A percentile compares a stretch with the other conserved stretches of the same genome.
Conservation (phyloP, 2,888 invertebrate species). For the Rhogogaster chlorosoma region DNA sequence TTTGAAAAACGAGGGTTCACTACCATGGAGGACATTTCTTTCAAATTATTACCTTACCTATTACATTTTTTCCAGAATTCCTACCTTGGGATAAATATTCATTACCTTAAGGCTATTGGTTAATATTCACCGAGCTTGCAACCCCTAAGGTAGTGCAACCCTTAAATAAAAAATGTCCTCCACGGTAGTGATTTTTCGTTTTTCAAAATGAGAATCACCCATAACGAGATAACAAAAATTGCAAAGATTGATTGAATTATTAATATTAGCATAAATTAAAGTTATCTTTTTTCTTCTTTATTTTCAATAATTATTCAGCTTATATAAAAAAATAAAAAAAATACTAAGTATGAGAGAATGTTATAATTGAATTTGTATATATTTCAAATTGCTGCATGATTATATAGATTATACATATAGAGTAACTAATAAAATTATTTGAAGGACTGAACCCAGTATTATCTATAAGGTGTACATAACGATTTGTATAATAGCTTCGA, state of each 20-base stretch:
- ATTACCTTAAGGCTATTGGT: too few species aligned
- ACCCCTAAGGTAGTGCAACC: too few species aligned
- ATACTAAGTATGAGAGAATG: neutral
- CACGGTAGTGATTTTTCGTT: too few species aligned
- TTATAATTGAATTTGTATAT: constrained; percentile 18
- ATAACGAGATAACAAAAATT: neutral
- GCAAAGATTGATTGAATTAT: constrained; percentile 2
- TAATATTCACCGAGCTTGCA: too few species aligned
- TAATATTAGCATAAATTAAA: neutral
- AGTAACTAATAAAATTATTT: constrained; percentile 30
- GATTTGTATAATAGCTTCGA: constrained; percentile 20
- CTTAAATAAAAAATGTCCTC: too few species aligned
- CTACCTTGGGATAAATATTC: too few species aligned
- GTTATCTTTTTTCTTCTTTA: neutral
- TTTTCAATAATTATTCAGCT: neutral
- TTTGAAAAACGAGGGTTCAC: too few species aligned
- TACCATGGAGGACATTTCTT: too few species aligned
- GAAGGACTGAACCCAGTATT: constrained; percentile 37
- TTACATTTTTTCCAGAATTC: too few species aligned
- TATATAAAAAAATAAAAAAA: neutral
- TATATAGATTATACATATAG: constrained; percentile 19
- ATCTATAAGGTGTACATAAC: constrained; percentile 39
- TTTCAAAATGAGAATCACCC: too few species aligned
- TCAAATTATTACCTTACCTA: too few species aligned
- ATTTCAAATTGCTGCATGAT: neutral